These are phyloP conservation scores for Microctonus brassicae DNA, from an alignment of 2,888 invertebrate genomes.

Conservation along the genomic window DNA sequence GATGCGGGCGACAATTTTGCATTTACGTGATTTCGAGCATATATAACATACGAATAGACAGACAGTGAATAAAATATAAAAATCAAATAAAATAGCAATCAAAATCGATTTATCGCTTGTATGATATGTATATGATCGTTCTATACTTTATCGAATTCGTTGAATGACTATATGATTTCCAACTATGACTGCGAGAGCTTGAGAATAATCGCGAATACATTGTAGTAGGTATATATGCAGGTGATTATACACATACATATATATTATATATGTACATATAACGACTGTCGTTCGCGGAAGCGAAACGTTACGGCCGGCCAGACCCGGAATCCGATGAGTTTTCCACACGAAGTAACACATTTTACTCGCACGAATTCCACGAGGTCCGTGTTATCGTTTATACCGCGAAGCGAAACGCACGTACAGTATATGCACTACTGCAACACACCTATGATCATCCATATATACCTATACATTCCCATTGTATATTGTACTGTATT, in stretches of 20 bases:
- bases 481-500: background rate
- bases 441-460: constrained; percentile 1
- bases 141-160: background rate
- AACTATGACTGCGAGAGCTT: background rate
- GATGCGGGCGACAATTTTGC: constrained; percentile 3
- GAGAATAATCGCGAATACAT: background rate
- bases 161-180: background rate
- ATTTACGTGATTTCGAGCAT: constrained; percentile 4
- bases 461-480: constrained; percentile 11
- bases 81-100: background rate
- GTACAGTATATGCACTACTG: constrained; percentile 15
- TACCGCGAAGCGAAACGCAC: constrained; percentile 30
- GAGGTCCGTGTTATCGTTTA: constrained; percentile 36
- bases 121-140: background rate
- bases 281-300: background rate
- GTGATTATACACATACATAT: background rate
- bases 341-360: constrained; percentile 48
- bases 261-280: too few relatives aligned
- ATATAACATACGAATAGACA: background rate
- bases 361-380: constrained; percentile 46
- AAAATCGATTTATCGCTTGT: background rate
- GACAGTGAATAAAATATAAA: background rate
- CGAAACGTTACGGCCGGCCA: constrained; percentile 33
- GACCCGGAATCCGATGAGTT: constrained; percentile 45
- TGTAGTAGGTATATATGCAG: background rate